A percentile compares a stretch with the other conserved stretches of the same genome.
Evolutionary conservation across 1,140 invertebrate species (phyloP).

Genomic region (Nomia melanderi): DNA sequence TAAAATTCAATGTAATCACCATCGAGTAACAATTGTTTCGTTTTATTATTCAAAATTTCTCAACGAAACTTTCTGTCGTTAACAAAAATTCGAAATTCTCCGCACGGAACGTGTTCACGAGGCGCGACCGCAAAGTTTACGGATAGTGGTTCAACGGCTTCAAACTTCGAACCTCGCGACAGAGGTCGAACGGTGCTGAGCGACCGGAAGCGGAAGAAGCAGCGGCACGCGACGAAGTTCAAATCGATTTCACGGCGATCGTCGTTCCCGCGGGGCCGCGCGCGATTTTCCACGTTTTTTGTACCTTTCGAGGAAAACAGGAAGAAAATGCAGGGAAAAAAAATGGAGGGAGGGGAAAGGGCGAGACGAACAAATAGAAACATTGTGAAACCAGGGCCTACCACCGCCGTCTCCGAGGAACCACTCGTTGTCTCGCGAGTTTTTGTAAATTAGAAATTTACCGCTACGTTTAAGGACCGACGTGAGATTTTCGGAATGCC

Average conservation of each 20-base stretch:
- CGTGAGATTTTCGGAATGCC: conserved; percentile 12
- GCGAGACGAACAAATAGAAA: background rate
- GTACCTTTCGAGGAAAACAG: conserved; percentile 2
- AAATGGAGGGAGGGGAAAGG: no score
- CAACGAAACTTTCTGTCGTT: no score
- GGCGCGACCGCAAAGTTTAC: background rate
- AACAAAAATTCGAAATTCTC: background rate
- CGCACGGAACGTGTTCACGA: background rate
- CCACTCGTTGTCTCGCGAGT: conserved; percentile 27
- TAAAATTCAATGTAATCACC: no score
- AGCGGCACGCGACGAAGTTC: conserved; percentile 13
- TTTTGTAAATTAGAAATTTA: conserved; percentile 56
- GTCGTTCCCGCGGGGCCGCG: background rate
- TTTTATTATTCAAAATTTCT: no score
- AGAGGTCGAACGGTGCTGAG: conserved; percentile 4
- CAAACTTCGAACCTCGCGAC: background rate
- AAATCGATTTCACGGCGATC: conserved; percentile 28
- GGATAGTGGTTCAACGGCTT: background rate
- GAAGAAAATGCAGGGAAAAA: no score
- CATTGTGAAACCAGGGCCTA: conserved; percentile 19
- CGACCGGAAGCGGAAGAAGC: background rate
- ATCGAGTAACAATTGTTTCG: no score
- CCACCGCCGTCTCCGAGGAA: conserved; percentile 40
- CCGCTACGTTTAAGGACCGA: background rate
- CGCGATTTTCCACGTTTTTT: background rate